Percentiles rank a stretch among this genome's conserved stretches.
Evolutionary conservation across 2,797 vertebrate species (phyloP).

Genomic region (Aratinga solstitialis): DNA sequence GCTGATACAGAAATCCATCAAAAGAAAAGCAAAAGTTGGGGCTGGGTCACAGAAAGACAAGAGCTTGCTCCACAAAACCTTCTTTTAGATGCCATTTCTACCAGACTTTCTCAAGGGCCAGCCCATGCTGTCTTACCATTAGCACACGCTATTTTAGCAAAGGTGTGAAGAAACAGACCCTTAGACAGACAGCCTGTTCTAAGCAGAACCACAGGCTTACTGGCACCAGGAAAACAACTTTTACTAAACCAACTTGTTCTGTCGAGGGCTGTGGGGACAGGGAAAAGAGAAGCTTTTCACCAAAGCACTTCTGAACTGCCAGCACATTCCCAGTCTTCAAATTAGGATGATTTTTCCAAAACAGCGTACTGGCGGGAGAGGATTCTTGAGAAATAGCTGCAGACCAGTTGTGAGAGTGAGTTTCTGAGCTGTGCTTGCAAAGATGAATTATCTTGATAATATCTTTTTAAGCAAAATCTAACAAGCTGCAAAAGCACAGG

Average conservation of each 20-base stretch:
- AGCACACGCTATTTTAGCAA: neutral
- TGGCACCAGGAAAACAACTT: constrained; percentile 16
- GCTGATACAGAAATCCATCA: neutral
- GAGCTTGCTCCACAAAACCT: neutral
- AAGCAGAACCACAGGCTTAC: neutral
- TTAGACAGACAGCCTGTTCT: neutral
- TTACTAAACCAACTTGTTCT: constrained; percentile 36
- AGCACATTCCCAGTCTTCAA: neutral
- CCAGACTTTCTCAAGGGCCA: neutral
- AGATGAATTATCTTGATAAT: neutral
- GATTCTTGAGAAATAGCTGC: neutral
- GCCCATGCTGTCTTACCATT: neutral
- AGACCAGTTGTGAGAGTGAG: neutral
- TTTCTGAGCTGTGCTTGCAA: neutral
- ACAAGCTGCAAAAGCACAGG: neutral
- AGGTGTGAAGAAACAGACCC: neutral
- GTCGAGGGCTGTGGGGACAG: neutral
- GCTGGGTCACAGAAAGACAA: neutral
- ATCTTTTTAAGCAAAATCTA: neutral
- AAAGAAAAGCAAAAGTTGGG: neutral
- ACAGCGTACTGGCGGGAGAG: neutral
- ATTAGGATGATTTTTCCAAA: neutral
- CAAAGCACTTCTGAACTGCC: neutral
- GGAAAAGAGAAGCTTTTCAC: neutral
- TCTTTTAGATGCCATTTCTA: neutral